Percentiles rank a stretch among this genome's conserved stretches.
phyloP scores from a whole-genome alignment of 2,888 invertebrate genomes.

The Trichopria drosophilae region DNA sequence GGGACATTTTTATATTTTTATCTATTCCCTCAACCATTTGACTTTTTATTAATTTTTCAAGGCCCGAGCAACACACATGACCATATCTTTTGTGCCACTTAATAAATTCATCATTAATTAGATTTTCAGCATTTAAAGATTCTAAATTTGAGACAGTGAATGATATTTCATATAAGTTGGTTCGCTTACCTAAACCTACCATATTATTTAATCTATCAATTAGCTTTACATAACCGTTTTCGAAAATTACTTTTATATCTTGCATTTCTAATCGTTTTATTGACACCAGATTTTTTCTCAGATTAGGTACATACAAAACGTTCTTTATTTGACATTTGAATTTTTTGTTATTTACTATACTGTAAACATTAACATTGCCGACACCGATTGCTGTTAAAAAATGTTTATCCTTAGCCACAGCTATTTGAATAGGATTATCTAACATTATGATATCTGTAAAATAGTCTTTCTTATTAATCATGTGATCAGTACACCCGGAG shows the following conservation, averaged over 20 bases:
- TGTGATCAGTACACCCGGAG: constrained; percentile 23
- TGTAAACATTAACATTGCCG: constrained; percentile 30
- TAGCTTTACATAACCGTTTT: not conserved
- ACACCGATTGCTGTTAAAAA: constrained; percentile 26
- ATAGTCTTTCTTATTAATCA: constrained; percentile 12
- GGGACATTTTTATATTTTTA: constrained; percentile 4
- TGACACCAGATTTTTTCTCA: constrained; percentile 15
- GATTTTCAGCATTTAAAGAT: constrained; percentile 28
- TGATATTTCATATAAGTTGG: constrained; percentile 33
- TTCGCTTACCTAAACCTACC: constrained; percentile 20
- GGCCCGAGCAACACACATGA: constrained; percentile 20
- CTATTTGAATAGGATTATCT: constrained; percentile 18
- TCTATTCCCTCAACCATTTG: constrained; percentile 23
- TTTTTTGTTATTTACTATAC: constrained; percentile 21
- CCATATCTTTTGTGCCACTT: constrained; percentile 31
- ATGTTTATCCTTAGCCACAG: constrained; percentile 17
- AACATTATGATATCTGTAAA: constrained; percentile 14
- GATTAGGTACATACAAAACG: constrained; percentile 30
- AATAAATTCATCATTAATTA: constrained; percentile 19
- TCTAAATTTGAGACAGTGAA: constrained; percentile 24
- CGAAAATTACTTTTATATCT: constrained; percentile 5
- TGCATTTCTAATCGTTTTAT: not conserved
- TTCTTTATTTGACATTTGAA: constrained; percentile 29
- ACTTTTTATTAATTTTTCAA: constrained; percentile 18
- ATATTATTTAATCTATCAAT: not conserved